A percentile compares a stretch with the other conserved stretches of the same genome.
Evolutionary conservation across 2,888 invertebrate genomes (phyloP).

Genomic region (Apamea monoglypha): DNA sequence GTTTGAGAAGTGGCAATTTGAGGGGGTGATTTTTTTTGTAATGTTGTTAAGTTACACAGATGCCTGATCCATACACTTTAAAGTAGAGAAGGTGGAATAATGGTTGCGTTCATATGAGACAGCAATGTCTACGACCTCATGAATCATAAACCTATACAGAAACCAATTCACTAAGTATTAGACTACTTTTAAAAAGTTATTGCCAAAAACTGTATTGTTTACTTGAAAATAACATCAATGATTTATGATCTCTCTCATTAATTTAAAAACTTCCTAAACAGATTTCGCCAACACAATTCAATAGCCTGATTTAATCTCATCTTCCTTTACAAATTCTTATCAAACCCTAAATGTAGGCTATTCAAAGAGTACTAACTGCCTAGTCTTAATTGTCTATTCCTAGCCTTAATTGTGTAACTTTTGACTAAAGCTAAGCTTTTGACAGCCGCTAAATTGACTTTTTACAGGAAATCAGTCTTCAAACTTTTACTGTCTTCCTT

Average conservation of each 20-base stretch:
- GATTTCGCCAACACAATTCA: background rate
- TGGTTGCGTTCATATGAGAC: background rate
- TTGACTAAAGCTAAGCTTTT: constrained; percentile 8
- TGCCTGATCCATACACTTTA: background rate
- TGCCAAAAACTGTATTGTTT: background rate
- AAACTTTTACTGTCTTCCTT: constrained; percentile 26
- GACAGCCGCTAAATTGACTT: background rate
- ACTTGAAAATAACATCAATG: background rate
- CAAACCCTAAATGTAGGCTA: background rate
- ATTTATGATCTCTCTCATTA: background rate
- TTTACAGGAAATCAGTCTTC: constrained; percentile 33
- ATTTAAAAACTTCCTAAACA: constrained; percentile 18
- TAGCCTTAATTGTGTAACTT: constrained; percentile 19
- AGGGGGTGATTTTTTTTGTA: background rate
- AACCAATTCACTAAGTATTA: background rate
- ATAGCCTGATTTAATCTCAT: background rate
- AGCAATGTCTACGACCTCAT: background rate
- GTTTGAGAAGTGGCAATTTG: background rate
- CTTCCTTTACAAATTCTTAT: background rate
- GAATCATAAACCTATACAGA: background rate
- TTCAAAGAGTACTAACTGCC: background rate
- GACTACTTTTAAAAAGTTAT: background rate
- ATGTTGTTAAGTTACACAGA: background rate
- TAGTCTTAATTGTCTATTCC: background rate
- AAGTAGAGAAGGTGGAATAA: background rate